A percentile compares a stretch with the other conserved stretches of the same genome.
Evolutionary conservation across 2,797 vertebrate genomes (phyloP).

Genomic region (Luscinia megarhynchos): DNA sequence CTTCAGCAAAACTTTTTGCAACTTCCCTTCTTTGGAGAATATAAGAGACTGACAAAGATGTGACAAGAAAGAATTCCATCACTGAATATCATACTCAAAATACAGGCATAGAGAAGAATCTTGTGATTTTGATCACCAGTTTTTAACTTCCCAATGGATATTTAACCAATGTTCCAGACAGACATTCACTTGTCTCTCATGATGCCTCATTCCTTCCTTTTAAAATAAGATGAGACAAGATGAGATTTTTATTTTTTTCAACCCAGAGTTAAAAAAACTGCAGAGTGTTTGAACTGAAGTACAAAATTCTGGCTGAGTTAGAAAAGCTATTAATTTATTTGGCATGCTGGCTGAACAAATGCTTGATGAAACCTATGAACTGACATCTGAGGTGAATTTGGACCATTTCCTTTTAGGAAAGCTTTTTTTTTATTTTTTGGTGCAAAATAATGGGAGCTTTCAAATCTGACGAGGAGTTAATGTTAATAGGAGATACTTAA

Average conservation of each 20-base stretch:
- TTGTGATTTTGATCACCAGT: neutral
- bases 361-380: neutral
- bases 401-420: conserved; percentile 11
- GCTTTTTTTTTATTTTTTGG: neutral
- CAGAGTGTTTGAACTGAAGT: neutral
- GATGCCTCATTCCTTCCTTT: neutral
- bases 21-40: neutral
- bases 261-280: conserved; percentile 1
- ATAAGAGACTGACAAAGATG: neutral
- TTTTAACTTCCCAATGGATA: neutral
- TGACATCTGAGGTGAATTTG: conserved; percentile 36
- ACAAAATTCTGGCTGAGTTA: conserved; percentile 20
- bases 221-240: neutral
- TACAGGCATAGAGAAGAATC: neutral
- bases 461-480: conserved; percentile 26
- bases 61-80: neutral
- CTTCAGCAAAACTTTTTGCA: neutral
- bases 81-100: neutral
- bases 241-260: neutral
- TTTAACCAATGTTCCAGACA: neutral
- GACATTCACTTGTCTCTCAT: neutral
- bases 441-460: conserved; percentile 24
- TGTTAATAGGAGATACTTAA: conserved; percentile 55
- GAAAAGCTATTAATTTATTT: conserved; percentile 55
- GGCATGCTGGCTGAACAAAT: conserved; percentile 20